Evolutionary conservation across 2,888 invertebrate species (phyloP), one percentile per base, ranked within the genome.

Genomic region (Doris montereyensis): DNA sequence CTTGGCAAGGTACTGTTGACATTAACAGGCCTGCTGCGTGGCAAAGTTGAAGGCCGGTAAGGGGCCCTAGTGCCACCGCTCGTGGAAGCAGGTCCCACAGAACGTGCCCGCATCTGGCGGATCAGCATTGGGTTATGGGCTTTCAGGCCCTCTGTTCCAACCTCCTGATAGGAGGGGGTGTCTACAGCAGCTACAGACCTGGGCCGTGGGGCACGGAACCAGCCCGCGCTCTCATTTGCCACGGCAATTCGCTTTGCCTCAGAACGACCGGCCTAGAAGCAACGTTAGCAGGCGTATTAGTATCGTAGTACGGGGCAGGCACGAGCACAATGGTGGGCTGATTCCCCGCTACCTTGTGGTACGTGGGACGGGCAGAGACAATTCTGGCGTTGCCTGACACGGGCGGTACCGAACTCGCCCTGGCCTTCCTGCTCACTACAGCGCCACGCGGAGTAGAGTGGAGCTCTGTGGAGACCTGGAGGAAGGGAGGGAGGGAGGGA

Each of bases 381-480:
- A n/a, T n/a, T n/a, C n/a, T n/a, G 65, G 72, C n/a, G 70, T 58
- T 57, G 68, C 52, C 65, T 62, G 73, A 30, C 3, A 8, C 17
- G 26, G 76, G 72, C 67, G 71, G 70, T 32, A 58, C 65, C 34
- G 81, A 67, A 70, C 78, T 72, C 60, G 81, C 78, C 76, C 82
- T 73, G 79, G 83, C 85, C 77, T 87, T 84, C 81, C 85, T 83
- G 76, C 85, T 83, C 77, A 86, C 87, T 71, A 86, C 87, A 41
- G 87, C 84, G 71, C 84, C 80, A 81, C 84, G 85, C 72, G 88
- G 86, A 79, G 85, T 83, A 72, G 86, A 81, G 83, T 86, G 86
- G 76, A 83, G 77, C 83, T 87, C 87, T 79, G 86, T 84, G 80
- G 85, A 84, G 35, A 86, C 87, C 88, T 88, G 85, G 81, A 84